phyloP scores from a whole-genome alignment of 2,113 vertebrate species.

The Origma solitaria region DNA sequence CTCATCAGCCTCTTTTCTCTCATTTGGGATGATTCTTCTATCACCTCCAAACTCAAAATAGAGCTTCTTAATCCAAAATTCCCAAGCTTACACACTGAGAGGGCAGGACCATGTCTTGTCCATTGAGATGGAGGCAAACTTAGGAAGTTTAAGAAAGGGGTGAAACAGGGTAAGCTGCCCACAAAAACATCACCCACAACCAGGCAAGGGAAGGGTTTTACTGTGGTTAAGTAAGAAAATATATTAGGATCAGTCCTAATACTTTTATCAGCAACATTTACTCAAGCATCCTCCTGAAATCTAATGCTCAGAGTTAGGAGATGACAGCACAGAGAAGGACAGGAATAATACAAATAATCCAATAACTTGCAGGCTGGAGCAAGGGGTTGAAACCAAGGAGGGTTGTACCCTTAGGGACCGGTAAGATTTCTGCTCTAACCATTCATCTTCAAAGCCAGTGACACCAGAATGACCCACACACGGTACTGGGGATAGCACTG shows the following conservation, averaged over 20 bases:
- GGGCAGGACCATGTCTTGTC: background rate
- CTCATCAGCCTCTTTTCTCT: background rate
- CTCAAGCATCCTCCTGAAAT: background rate
- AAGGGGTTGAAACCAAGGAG: background rate
- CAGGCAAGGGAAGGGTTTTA: background rate
- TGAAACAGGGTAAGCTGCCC: background rate
- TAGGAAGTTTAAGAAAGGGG: background rate
- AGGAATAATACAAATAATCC: background rate
- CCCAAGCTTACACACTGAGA: background rate
- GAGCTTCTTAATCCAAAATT: background rate
- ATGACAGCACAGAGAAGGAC: background rate
- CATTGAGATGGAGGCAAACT: background rate
- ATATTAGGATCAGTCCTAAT: background rate
- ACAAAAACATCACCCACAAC: background rate
- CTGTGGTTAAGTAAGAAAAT: background rate
- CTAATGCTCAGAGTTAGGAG: background rate
- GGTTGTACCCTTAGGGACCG: background rate
- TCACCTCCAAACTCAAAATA: background rate
- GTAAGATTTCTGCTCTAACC: background rate
- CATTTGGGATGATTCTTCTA: background rate
- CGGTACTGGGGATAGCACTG: fast-evolving
- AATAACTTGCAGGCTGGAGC: background rate
- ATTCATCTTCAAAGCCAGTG: background rate
- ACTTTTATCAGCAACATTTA: background rate
- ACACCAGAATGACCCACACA: background rate